Conservation (phyloP, 2,113 vertebrate species). For the Platichthys flesus region DNA sequence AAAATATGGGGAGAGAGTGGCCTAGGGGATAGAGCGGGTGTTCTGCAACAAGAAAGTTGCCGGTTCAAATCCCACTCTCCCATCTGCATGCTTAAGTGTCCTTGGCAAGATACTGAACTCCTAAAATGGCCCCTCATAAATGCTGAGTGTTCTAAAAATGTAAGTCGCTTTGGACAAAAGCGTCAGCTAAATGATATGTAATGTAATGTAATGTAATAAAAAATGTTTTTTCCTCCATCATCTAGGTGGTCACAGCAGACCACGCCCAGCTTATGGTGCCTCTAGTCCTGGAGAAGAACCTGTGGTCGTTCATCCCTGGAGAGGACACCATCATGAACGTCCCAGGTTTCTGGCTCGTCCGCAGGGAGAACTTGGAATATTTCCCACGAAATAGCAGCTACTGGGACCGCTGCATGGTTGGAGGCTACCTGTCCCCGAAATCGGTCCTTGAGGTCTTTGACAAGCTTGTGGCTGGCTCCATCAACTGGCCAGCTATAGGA, state of each 20-base stretch:
- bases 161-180: too few species aligned
- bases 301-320: constrained; percentile 94
- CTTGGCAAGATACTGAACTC: too few species aligned
- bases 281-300: constrained; percentile 92
- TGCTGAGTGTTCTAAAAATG: too few species aligned
- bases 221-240: background rate
- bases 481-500: constrained; percentile 99
- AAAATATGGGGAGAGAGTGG: too few species aligned
- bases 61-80: too few species aligned
- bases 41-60: too few species aligned
- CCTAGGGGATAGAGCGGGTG: too few species aligned
- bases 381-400: constrained; percentile 97
- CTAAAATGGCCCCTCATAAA: too few species aligned
- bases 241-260: constrained; percentile 94
- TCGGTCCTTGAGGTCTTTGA: constrained; percentile 92
- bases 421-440: constrained; percentile 96
- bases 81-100: too few species aligned
- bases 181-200: too few species aligned
- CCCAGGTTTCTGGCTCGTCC: constrained; percentile 95
- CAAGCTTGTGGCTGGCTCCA: constrained; percentile 93
- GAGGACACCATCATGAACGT: constrained; percentile 98
- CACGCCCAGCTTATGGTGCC: constrained; percentile 98
- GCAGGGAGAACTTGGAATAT: constrained; percentile 96
- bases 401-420: constrained; percentile 98
- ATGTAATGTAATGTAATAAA: too few species aligned